Evolutionary conservation across 2,888 invertebrate species (phyloP), one percentile per base, ranked within the genome.

Genomic region (Acronicta aceris): DNA sequence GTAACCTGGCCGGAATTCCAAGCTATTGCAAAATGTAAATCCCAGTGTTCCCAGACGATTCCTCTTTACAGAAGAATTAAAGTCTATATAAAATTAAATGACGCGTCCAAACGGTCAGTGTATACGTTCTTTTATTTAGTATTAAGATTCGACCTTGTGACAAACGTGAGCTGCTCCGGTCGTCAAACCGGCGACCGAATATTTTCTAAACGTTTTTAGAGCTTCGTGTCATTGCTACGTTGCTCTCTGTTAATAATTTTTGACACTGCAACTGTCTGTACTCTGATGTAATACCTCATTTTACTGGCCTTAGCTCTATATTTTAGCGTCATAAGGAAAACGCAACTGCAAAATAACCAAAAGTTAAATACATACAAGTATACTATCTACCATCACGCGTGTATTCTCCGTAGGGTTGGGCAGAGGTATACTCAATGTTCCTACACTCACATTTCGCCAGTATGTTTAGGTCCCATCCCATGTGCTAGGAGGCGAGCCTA

Each of bases 151-250:
- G 82, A 81, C 81, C 82, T 82, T 82, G 82, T 61, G 55, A 45
- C 52, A 50, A 69, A 67, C 76, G 81, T 82, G 84, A 82, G 79
- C 78, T 79, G 78, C 60, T 33, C 56, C 71, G 75, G 76, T 79
- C 76, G 75, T 74, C 80, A 79, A 76, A 71, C 72, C 43, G 63
- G 61, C 73, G 67, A 71, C 67, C 67, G 65, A 70, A 69, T 66
- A 53, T 74, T 64, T 70, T 78, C 73, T 73, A 71, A 68, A 57
- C 36, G 52, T 64, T 68, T 68, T 68, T 59, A 72, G 59, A 59
- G 59, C 41, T 72, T 42, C 42, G 43, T 65, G 71, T 58, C 65
- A 73, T 72, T 71, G 69, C 48, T 72, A 55, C 43, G 38, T 38
- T 38, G 38, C 38, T 13, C 36, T 52, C 51, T 9, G 50, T 25